Evolutionary conservation across 2,113 vertebrate genomes (phyloP).

Genomic region (Elaphurus davidianus): DNA sequence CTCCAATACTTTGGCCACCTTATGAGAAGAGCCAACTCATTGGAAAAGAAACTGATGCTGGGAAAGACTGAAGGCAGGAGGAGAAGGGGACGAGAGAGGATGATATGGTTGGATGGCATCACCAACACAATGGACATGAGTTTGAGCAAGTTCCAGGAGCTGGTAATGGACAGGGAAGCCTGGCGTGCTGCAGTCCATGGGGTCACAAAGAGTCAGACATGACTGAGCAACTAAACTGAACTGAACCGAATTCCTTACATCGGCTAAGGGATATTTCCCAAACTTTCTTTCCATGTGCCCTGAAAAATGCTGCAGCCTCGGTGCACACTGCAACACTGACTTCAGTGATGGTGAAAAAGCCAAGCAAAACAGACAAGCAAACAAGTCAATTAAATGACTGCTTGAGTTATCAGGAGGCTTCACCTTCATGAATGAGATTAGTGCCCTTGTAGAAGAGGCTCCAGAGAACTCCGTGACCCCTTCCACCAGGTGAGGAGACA

Average conservation of each 20-base stretch:
- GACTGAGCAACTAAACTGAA: not conserved
- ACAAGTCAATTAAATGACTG: not conserved
- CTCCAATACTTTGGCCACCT: not conserved
- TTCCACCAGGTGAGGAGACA: not conserved
- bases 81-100: not conserved
- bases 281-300: not conserved
- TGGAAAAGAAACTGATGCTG: not conserved
- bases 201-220: not conserved
- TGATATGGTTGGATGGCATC: not conserved
- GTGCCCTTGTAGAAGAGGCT: not conserved
- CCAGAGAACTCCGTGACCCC: not conserved
- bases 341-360: not conserved
- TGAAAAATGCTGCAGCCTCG: not conserved
- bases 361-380: not conserved
- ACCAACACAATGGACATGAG: not conserved
- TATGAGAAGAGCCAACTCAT: fast-evolving
- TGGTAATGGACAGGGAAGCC: not conserved
- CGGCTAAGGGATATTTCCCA: not conserved
- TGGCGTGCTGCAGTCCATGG: not conserved
- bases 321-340: not conserved
- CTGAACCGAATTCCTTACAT: not conserved
- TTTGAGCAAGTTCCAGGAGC: not conserved
- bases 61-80: not conserved
- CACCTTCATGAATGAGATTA: not conserved
- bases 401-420: not conserved